Conservation (phyloP, 2,888 invertebrate genomes). For the Balanococcus diminutus region DNA sequence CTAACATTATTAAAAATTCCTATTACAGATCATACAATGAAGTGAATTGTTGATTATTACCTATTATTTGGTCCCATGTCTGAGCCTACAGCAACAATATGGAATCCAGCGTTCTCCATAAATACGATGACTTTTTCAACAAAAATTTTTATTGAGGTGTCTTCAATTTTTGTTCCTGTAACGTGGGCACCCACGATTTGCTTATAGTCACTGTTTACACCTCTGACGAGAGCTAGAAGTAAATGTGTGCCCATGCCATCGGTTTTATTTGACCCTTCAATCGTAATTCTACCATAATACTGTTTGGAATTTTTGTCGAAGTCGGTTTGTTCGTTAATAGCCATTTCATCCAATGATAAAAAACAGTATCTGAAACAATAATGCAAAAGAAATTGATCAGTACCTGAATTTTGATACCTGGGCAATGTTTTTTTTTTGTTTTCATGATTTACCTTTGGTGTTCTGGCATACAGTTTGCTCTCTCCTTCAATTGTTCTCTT, state of each 20-base stretch:
- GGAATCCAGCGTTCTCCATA: background rate
- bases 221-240: background rate
- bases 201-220: background rate
- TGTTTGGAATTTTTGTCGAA: background rate
- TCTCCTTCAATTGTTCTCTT: background rate
- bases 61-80: background rate
- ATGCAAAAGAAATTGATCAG: background rate
- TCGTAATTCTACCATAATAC: background rate
- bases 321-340: background rate
- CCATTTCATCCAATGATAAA: background rate
- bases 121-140: background rate
- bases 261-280: background rate
- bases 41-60: background rate
- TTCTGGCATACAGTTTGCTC: background rate
- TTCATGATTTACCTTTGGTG: background rate
- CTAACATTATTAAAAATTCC: too few relatives aligned
- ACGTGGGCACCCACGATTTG: background rate
- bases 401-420: too few relatives aligned
- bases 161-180: background rate
- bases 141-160: background rate
- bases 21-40: background rate
- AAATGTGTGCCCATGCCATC: background rate
- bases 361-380: background rate
- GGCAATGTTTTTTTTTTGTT: too few relatives aligned
- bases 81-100: background rate